Evolutionary conservation across 2,888 invertebrate species (phyloP).

Genomic region (Auanema sp.): DNA sequence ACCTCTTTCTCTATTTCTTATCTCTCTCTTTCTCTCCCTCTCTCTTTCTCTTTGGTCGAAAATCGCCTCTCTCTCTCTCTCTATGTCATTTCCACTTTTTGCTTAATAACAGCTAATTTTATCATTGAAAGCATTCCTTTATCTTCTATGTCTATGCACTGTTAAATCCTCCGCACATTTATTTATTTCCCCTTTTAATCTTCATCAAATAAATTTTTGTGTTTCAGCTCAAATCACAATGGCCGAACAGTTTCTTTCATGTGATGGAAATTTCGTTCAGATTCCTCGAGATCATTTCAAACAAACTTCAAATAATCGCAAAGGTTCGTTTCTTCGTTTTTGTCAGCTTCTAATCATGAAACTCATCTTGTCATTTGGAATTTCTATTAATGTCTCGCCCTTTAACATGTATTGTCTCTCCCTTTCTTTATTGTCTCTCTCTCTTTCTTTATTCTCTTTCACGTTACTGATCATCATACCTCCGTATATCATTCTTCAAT

Average conservation of each 20-base stretch:
- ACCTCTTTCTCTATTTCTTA: not conserved
- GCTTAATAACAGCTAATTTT: conserved; percentile 1
- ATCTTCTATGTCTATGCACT: not conserved
- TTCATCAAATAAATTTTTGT: not conserved
- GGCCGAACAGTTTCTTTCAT: conserved; percentile 22
- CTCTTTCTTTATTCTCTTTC: no score
- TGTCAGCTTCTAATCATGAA: no score
- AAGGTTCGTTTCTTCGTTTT: no score
- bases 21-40: conserved; percentile 5
- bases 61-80: conserved; percentile 8
- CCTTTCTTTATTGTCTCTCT: no score
- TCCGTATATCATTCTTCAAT: no score
- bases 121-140: not conserved
- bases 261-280: conserved; percentile 21
- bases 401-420: no score
- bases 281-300: conserved; percentile 18
- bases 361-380: no score
- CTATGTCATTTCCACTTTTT: conserved; percentile 4
- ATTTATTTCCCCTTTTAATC: conserved; percentile 4
- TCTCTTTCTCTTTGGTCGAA: no score
- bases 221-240: conserved; percentile 3
- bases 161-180: not conserved
- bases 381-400: no score
- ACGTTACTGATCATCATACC: no score
- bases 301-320: conserved; percentile 2